Evolutionary conservation across 30 jellyfish, hydroid and myxozoan species (phyloP).

Genomic region (Turritopsis dohrnii): DNA sequence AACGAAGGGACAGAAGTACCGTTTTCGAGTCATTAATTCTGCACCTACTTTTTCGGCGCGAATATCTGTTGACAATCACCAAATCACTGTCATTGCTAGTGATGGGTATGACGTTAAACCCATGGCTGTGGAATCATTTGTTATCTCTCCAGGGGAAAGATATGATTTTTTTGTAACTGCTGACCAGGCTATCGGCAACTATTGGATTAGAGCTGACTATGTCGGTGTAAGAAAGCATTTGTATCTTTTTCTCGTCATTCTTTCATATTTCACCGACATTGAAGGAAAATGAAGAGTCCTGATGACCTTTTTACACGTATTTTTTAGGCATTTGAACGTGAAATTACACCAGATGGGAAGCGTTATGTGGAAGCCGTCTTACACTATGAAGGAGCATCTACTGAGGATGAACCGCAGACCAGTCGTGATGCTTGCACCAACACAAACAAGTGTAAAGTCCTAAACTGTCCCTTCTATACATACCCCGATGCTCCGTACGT

Average conservation of each 20-base stretch:
- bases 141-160: constrained; percentile 83
- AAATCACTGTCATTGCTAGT: constrained; percentile 51
- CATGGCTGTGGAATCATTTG: constrained; percentile 53
- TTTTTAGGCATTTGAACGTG: neutral
- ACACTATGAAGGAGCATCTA: constrained; percentile 65
- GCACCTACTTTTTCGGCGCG: constrained; percentile 78
- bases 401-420: constrained; percentile 51
- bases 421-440: constrained; percentile 38
- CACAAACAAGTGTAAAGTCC: constrained; percentile 40
- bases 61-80: constrained; percentile 78
- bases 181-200: constrained; percentile 58
- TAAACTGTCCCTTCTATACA: constrained; percentile 75
- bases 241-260: too few species aligned
- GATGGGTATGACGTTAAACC: constrained; percentile 80
- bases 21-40: constrained; percentile 77
- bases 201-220: constrained; percentile 82
- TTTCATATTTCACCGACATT: too few species aligned
- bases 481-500: constrained; percentile 51
- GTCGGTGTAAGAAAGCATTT: constrained; percentile 76
- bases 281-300: too few species aligned
- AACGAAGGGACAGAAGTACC: constrained; percentile 51
- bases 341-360: constrained; percentile 4
- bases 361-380: constrained; percentile 53
- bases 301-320: too few species aligned
- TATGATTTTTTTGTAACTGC: constrained; percentile 80